Evolutionary conservation across 2,797 vertebrate species (phyloP).

Genomic region (Eleutherodactylus coqui): DNA sequence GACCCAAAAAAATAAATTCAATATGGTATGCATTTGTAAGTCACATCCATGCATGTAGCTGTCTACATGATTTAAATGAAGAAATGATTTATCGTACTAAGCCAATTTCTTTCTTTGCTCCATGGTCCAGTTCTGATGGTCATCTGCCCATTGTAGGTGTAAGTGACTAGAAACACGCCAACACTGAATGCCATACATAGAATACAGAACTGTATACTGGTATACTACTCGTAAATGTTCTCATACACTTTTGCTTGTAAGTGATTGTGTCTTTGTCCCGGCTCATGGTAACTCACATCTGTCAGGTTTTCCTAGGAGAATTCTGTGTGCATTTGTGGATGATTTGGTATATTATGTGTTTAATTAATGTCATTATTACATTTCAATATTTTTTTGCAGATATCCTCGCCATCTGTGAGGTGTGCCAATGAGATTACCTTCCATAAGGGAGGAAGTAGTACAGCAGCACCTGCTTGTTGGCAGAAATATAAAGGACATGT

Average conservation of each 20-base stretch:
- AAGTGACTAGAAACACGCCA: no score
- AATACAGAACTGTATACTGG: neutral
- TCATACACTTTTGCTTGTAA: neutral
- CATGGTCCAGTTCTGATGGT: no score
- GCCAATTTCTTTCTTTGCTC: no score
- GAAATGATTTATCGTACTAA: no score
- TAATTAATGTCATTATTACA: slow-evolving; percentile 32
- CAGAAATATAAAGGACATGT: no score
- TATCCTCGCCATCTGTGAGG: neutral
- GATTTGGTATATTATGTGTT: slow-evolving; percentile 23
- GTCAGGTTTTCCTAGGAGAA: slow-evolving; percentile 35
- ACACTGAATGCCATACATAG: neutral
- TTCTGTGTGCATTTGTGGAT: slow-evolving; percentile 23
- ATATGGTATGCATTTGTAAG: no score
- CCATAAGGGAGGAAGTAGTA: neutral
- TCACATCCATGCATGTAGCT: no score
- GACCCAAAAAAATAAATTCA: no score
- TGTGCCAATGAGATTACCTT: neutral
- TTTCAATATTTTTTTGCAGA: slow-evolving; percentile 14
- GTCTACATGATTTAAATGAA: no score
- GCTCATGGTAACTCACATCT: slow-evolving; percentile 9
- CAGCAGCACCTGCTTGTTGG: no score
- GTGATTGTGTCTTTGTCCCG: neutral
- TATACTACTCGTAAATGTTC: neutral
- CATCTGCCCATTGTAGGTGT: no score